These are phyloP conservation scores for Chiloscyllium plagiosum DNA, from an alignment of 2,113 vertebrate genomes.

Conservation along the genomic window DNA sequence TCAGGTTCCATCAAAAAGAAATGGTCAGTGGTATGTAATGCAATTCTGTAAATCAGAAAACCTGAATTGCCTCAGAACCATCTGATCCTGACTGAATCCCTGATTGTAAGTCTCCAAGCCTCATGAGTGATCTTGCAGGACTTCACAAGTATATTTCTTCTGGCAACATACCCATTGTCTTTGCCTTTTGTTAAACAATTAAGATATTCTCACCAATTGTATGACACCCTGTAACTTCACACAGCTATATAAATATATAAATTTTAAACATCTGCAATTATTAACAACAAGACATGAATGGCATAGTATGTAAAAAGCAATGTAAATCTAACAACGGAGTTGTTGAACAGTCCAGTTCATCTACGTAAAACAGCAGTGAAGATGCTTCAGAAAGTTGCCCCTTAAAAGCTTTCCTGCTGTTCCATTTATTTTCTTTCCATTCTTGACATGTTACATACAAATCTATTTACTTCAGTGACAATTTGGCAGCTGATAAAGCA, in stretches of 20 bases:
- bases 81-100: not conserved
- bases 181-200: not conserved
- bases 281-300: not conserved
- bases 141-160: not conserved
- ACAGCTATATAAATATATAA: not conserved
- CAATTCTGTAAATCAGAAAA: not conserved
- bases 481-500: slow-evolving; percentile 10
- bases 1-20: not conserved
- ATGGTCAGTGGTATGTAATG: not conserved
- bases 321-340: not conserved
- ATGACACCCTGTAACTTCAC: not conserved
- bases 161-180: not conserved
- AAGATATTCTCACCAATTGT: not conserved
- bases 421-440: not conserved
- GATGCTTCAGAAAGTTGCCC: not conserved
- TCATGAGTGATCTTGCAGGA: not conserved
- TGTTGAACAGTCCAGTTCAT: not conserved
- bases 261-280: not conserved
- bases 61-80: not conserved
- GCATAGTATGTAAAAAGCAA: not conserved
- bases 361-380: not conserved
- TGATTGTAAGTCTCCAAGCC: not conserved
- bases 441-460: slow-evolving; percentile 17
- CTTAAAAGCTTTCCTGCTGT: not conserved
- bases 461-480: slow-evolving; percentile 14